Conservation (phyloP, 2,888 invertebrate genomes). For the Onthophagus sagittarius region DNA sequence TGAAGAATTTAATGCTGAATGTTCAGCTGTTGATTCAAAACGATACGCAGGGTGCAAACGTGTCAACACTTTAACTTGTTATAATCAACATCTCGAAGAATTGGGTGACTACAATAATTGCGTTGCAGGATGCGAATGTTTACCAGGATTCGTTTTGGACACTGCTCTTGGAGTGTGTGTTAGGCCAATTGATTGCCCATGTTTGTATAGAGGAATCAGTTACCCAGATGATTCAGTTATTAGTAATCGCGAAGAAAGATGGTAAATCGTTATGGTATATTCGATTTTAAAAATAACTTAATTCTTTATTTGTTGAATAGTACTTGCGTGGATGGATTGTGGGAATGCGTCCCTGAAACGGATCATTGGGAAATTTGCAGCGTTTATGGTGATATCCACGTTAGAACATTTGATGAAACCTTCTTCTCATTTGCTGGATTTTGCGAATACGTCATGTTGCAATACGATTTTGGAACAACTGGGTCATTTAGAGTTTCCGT, state of each 20-base stretch:
- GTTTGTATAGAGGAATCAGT: constrained; percentile 1
- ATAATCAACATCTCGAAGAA: constrained; percentile 35
- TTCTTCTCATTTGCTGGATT: neutral
- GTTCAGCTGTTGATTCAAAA: constrained; percentile 57
- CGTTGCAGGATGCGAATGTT: neutral
- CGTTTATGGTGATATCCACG: neutral
- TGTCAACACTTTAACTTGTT: constrained; percentile 68
- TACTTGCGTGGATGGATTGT: neutral
- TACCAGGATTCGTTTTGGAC: constrained; percentile 6
- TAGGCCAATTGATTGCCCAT: constrained; percentile 2
- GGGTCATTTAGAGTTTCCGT: neutral
- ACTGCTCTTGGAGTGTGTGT: neutral
- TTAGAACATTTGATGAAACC: neutral
- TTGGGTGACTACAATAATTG: neutral
- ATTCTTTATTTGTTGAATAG: neutral
- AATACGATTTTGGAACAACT: neutral
- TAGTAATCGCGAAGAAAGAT: neutral
- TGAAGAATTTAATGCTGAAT: constrained; percentile 55
- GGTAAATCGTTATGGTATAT: neutral
- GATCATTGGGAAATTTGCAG: neutral
- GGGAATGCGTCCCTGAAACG: neutral
- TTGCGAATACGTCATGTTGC: neutral
- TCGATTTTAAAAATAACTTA: neutral
- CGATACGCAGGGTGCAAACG: constrained; percentile 70
- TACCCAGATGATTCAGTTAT: neutral